Evolutionary conservation across 2,888 invertebrate species (phyloP).

Genomic region (Rapana venosa): DNA sequence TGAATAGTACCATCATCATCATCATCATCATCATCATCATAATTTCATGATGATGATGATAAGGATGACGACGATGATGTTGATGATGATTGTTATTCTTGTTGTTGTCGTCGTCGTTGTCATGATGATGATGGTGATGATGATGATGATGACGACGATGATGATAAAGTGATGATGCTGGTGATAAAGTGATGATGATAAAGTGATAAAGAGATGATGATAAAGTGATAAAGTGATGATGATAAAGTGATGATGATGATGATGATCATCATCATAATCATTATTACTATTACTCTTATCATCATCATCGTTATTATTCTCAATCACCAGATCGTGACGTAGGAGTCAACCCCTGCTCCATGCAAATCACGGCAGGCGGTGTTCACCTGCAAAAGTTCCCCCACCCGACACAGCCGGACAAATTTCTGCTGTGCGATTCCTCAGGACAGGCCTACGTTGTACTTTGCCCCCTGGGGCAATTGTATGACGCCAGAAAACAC

Average conservation of each 20-base stretch:
- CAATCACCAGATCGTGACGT: conserved; percentile 36
- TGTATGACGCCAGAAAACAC: conserved; percentile 35
- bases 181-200: too few species aligned
- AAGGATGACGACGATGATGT: too few species aligned
- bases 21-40: too few species aligned
- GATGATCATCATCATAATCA: neutral
- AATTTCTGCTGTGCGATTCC: conserved; percentile 65
- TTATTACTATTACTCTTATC: neutral
- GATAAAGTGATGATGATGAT: too few species aligned
- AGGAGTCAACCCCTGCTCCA: conserved; percentile 41
- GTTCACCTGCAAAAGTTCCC: conserved; percentile 53
- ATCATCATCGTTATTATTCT: neutral
- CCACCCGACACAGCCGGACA: conserved; percentile 59
- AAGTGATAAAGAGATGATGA: too few species aligned
- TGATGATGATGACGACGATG: neutral
- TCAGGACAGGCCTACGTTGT: conserved; percentile 60
- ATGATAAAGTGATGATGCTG: neutral
- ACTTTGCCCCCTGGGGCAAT: conserved; percentile 52
- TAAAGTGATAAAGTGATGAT: too few species aligned
- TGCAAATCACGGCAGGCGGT: conserved; percentile 22
- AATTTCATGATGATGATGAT: too few species aligned
- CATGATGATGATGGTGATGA: conserved; percentile 25
- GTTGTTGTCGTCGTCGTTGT: neutral
- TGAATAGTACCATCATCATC: too few species aligned
- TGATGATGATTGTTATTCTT: neutral